A percentile compares a stretch with the other conserved stretches of the same genome.
Evolutionary conservation across 2,797 vertebrate species (phyloP).

Genomic region (Alosa sapidissima): DNA sequence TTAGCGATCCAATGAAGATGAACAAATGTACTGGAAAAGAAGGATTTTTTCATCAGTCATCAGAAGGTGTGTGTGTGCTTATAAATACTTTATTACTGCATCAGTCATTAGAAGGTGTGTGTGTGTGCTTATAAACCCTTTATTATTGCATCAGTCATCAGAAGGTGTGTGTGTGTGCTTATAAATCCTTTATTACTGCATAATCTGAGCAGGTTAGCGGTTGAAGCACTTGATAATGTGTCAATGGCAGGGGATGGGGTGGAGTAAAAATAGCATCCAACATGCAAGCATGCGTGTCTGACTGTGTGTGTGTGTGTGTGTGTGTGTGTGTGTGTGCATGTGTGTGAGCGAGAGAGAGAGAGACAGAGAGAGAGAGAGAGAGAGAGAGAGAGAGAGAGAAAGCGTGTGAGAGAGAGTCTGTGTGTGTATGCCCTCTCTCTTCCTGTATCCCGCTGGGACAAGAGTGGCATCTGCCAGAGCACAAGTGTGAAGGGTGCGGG

Average conservation of each 20-base stretch:
- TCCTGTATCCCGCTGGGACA: neutral
- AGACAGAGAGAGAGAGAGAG: too few species aligned
- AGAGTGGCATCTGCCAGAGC: neutral
- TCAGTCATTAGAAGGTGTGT: too few species aligned
- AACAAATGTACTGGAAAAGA: too few species aligned
- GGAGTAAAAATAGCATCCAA: neutral
- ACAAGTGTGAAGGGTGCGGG: neutral
- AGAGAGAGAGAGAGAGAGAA: too few species aligned
- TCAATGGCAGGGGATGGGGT: neutral
- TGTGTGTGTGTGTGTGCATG: neutral
- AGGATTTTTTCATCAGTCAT: too few species aligned
- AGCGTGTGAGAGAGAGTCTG: neutral
- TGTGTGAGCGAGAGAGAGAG: neutral
- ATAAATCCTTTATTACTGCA: neutral
- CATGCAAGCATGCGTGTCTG: neutral
- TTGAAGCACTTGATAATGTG: neutral
- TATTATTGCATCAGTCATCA: too few species aligned
- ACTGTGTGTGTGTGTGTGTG: constrained; percentile 7
- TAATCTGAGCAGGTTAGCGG: neutral
- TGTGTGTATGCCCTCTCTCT: neutral
- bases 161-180: too few species aligned
- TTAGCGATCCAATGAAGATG: too few species aligned
- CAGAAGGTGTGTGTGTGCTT: too few species aligned
- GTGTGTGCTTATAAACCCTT: too few species aligned
- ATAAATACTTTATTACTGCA: too few species aligned